Base-by-base conservation (phyloP, 1,140 invertebrate genomes). In the Lordiphosa stackelbergi region DNA sequence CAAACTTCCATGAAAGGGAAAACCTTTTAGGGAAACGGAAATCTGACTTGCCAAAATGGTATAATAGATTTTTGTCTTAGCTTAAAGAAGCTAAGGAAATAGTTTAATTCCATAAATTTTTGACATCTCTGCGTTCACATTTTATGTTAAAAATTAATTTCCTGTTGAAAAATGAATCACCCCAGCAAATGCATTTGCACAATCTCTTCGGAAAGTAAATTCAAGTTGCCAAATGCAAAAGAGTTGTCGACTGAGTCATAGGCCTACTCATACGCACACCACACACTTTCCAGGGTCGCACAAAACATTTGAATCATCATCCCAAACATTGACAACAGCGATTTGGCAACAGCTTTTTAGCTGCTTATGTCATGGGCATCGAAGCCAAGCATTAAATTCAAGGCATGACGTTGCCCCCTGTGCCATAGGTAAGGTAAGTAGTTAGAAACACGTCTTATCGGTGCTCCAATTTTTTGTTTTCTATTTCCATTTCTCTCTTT, bases 311-410 rank as follows among this genome's bases (percentile, higher is more conserved):
- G 71, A 81, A 62, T 70, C 61, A 74, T 81, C 65, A 69, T 65
- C 28, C 22, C 22, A 45, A 7, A 10, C n/a, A 45, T 45, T 61
- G 22, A 24, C 22, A 24, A 24, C 42, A 61, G 58, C 12, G 53
- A 51, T 62, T 65, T 69, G 57, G 69, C 48, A 72, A 63, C 12
- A 11, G 52, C n/a, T 47, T 59, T 71, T 66, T 62, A 61, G 41
- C 49, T 56, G 74, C 69, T 79, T 78, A 78, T 78, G 74, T 78
- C 73, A 79, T 61, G 48, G 46, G 34, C 9, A 31, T n/a, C 35
- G 24, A 16, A 40, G 56, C 13, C 11, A 31, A 45, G 22, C 16
- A 48, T 43, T 43, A 66, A 66, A 31, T 49, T 7, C 12, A 46
- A 46, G 28, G 43, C 28, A 46, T 46, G 24, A 34, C 43, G 24